Base-by-base conservation (phyloP, 2,797 vertebrate species). In the Enteromius argenteus region DNA sequence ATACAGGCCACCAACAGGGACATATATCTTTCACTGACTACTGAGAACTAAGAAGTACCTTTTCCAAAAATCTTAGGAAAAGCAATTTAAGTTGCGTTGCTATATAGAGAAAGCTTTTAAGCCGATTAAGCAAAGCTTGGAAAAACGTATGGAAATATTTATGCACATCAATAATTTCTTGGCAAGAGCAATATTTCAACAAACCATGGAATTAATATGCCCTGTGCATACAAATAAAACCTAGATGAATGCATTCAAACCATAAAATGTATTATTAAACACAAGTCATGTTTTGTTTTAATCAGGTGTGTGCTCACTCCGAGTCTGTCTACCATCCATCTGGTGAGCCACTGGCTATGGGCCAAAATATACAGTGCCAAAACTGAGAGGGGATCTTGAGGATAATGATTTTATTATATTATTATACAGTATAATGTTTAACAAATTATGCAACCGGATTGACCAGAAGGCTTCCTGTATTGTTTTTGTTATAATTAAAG, bases 61-160 rank as follows among this genome's bases (percentile, higher is more conserved):
- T n/a, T 44, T 80, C 21, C n/a, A 15, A 62, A 49, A 35, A 35
- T 27, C 37, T 9, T 10, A 6, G 60, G 39, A 51, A 39, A 75
- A 66, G 15, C n/a, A 42, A 56, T 42, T 14, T n/a, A 32, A n/a
- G 62, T 11, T 32, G 32, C 32, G 11, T n/a, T 44, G 49, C 62
- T 46, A 53, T 76, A 46, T n/a, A 35, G 6, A 42, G 46, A 51
- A 76, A 84, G 75, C 75, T 79, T 79, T 84, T n/a, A 79, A 21
- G 53, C 19, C 72, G 53, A 79, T 79, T 60, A 62, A 62, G 49
- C 13, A 58, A 84, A 60, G 51, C 27, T 42, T 69, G 19, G 17
- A 15, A 32, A 71, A 15, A 37, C 27, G 13, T 60, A 46, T 71
- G 10, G 10, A 67, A 11, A 67, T 21, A 53, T 53, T 80, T 80